A percentile compares a stretch with the other conserved stretches of the same genome.
Conservation (phyloP, 2,888 invertebrate genomes). For the Strigamia crassipes region DNA sequence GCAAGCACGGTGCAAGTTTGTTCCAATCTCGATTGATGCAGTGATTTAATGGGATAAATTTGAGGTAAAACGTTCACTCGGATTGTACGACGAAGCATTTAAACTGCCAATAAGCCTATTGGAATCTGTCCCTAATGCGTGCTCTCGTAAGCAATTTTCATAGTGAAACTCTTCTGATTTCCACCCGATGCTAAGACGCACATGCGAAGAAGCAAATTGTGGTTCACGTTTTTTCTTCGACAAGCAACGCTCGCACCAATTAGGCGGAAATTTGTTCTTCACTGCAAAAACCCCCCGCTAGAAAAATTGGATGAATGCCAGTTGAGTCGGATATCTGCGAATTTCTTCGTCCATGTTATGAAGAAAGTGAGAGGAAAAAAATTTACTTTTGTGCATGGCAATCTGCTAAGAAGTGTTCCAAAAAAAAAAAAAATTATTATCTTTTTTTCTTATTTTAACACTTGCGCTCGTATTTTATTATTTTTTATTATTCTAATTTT, state of each 20-base stretch:
- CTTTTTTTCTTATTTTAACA: not conserved
- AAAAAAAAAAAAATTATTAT: not conserved
- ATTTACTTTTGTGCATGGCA: not conserved
- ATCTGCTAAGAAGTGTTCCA: not conserved
- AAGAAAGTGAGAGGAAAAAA: not conserved
- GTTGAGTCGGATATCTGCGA: not conserved
- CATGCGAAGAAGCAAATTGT: not conserved
- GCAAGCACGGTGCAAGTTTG: not conserved
- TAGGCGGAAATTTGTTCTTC: not conserved
- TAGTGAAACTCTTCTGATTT: not conserved
- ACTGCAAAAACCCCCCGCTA: not conserved
- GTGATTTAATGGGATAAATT: not conserved
- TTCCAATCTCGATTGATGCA: not conserved
- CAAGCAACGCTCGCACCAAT: not conserved
- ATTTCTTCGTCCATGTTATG: not conserved
- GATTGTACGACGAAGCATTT: not conserved
- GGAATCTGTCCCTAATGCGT: not conserved
- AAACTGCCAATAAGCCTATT: not conserved
- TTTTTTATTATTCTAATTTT: not conserved
- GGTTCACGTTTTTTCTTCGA: not conserved
- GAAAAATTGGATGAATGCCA: not conserved
- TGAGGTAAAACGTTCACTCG: not conserved
- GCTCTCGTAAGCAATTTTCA: not conserved
- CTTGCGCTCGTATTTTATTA: not conserved
- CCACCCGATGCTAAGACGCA: not conserved